phyloP scores from a whole-genome alignment of 2,888 invertebrate genomes.

The Mimas tiliae region DNA sequence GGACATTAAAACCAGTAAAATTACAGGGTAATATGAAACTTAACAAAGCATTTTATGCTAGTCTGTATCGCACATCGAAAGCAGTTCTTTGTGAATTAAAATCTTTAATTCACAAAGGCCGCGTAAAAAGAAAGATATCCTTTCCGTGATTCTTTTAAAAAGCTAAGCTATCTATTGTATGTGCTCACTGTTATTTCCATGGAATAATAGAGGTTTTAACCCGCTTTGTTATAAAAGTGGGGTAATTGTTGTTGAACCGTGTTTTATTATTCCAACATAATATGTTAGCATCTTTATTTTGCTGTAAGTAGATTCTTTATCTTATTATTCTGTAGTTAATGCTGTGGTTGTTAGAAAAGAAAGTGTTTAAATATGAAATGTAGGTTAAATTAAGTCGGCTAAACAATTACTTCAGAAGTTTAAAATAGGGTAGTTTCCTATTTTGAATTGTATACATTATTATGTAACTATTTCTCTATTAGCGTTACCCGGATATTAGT shows the following conservation, averaged over 20 bases:
- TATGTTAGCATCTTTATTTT: neutral
- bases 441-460: no score
- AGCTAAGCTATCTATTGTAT: slow-evolving; percentile 10
- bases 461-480: no score
- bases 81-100: slow-evolving; percentile 3
- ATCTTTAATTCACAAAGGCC: slow-evolving; percentile 12
- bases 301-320: neutral
- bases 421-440: no score
- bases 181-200: slow-evolving; percentile 5
- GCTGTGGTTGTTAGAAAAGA: no score
- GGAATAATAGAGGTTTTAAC: slow-evolving; percentile 4
- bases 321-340: neutral
- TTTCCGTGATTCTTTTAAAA: slow-evolving; percentile 15
- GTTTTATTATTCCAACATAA: slow-evolving; percentile 10
- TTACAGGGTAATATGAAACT: no score
- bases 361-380: neutral
- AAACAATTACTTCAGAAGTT: no score
- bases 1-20: no score
- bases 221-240: slow-evolving; percentile 1
- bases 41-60: no score
- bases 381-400: neutral
- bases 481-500: no score
- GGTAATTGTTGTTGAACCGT: no score
- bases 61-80: neutral
- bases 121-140: slow-evolving; percentile 29